phyloP scores from a whole-genome alignment of 2,113 vertebrate species.

The Actinemys pallida region DNA sequence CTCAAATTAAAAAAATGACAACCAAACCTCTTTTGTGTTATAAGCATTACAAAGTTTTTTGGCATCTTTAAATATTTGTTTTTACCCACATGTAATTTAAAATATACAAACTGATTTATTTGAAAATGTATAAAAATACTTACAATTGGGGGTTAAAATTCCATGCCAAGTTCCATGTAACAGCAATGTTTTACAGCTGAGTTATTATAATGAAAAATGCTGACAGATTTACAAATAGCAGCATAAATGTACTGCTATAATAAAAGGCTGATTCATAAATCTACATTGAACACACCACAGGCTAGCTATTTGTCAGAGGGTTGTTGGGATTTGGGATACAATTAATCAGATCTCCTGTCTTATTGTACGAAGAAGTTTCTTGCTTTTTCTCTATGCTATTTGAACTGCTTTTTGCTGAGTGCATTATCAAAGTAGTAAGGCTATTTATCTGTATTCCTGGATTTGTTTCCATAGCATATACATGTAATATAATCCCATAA shows the following conservation, averaged over 20 bases:
- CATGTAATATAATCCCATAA: background rate
- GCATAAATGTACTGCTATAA: background rate
- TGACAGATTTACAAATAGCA: background rate
- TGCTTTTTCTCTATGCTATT: background rate
- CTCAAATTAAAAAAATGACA: background rate
- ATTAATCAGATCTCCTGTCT: background rate
- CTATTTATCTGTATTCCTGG: background rate
- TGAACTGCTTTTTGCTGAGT: background rate
- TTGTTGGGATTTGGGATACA: background rate
- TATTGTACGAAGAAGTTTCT: background rate
- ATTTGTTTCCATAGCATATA: background rate
- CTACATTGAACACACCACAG: background rate
- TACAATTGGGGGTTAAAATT: too few relatives aligned
- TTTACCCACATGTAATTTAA: fast-evolving
- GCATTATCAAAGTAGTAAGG: background rate
- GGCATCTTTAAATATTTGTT: background rate
- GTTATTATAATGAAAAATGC: background rate
- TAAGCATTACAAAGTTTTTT: background rate
- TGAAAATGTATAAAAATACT: too few relatives aligned
- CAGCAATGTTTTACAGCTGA: background rate
- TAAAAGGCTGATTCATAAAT: background rate
- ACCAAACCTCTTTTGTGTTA: background rate
- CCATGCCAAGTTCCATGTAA: too few relatives aligned
- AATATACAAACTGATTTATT: too few relatives aligned
- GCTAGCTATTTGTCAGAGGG: fast-evolving